Conservation (phyloP, 2,797 vertebrate genomes). For the Chiroxiphia lanceolata region DNA sequence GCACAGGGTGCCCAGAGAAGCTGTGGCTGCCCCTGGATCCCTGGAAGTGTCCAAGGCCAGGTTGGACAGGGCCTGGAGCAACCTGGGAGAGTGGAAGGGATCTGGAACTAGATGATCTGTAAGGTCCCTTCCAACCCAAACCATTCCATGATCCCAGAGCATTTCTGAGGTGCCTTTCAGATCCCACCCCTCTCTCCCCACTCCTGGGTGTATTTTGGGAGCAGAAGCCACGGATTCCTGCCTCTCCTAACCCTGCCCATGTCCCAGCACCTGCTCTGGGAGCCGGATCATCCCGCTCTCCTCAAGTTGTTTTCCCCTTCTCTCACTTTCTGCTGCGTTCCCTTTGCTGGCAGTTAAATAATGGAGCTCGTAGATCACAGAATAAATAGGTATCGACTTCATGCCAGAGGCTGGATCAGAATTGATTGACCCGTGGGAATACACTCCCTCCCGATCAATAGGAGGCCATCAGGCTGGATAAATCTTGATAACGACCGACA, state of each 20-base stretch:
- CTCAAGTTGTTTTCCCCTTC: not conserved
- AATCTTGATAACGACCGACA: constrained; percentile 76
- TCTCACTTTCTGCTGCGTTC: not conserved
- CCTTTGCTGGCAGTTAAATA: constrained; percentile 63
- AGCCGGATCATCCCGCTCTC: not conserved
- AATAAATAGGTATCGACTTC: constrained; percentile 79
- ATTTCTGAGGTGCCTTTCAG: accelerated
- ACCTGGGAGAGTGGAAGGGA: accelerated
- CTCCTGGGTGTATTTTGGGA: not conserved
- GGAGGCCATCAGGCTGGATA: constrained; percentile 63
- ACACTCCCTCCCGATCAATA: constrained; percentile 70
- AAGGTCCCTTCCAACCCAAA: not conserved
- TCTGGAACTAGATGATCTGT: not conserved
- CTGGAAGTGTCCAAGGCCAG: not conserved
- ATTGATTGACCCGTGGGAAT: constrained; percentile 74
- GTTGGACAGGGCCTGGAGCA: not conserved
- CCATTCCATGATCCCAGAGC: not conserved
- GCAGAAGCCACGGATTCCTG: too few relatives aligned
- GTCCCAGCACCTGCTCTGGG: not conserved
- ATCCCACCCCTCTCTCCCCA: accelerated
- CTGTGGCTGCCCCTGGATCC: not conserved
- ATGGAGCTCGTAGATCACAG: constrained; percentile 78
- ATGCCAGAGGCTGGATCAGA: constrained; percentile 64
- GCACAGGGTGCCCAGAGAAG: not conserved
- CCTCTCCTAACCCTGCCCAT: not conserved